These are phyloP conservation scores for Hydractinia symbiolongicarpus DNA, from an alignment of 30 jellyfish, hydroid and myxozoan species.

Conservation along the genomic window DNA sequence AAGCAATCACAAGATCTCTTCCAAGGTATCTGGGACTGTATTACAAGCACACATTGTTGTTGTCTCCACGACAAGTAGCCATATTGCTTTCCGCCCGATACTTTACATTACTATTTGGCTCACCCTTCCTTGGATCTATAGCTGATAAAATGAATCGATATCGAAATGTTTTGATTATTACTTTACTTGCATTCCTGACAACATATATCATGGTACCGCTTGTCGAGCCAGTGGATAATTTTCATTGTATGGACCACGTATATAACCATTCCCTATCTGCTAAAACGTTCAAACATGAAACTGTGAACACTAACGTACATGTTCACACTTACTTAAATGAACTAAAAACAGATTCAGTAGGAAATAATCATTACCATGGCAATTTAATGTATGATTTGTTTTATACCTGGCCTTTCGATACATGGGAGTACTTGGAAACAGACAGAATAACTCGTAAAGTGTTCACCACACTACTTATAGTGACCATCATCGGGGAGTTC, in stretches of 20 bases:
- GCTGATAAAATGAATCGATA: constrained; percentile 69
- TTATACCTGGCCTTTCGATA: constrained; percentile 72
- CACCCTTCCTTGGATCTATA: constrained; percentile 72
- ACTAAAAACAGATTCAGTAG: neutral
- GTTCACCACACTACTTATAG: constrained; percentile 30
- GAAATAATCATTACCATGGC: constrained; percentile 46
- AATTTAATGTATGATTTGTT: constrained; percentile 50
- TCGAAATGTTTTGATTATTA: constrained; percentile 35
- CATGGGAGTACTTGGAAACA: constrained; percentile 43
- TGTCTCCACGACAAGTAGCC: constrained; percentile 71
- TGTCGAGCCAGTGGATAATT: constrained; percentile 54
- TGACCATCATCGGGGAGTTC: constrained; percentile 69
- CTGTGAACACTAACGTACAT: neutral
- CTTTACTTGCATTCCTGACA: constrained; percentile 46
- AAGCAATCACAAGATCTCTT: constrained; percentile 47
- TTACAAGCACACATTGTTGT: constrained; percentile 65
- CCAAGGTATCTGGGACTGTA: constrained; percentile 62
- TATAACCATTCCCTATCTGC: neutral
- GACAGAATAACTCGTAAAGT: constrained; percentile 40
- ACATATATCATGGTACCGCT: constrained; percentile 51
- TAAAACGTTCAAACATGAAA: neutral
- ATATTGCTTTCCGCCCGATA: constrained; percentile 58
- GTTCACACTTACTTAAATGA: neutral
- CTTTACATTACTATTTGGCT: constrained; percentile 48
- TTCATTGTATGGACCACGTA: constrained; percentile 40